Conservation (phyloP, 2,888 invertebrate genomes). For the Anoplius nigerrimus region DNA sequence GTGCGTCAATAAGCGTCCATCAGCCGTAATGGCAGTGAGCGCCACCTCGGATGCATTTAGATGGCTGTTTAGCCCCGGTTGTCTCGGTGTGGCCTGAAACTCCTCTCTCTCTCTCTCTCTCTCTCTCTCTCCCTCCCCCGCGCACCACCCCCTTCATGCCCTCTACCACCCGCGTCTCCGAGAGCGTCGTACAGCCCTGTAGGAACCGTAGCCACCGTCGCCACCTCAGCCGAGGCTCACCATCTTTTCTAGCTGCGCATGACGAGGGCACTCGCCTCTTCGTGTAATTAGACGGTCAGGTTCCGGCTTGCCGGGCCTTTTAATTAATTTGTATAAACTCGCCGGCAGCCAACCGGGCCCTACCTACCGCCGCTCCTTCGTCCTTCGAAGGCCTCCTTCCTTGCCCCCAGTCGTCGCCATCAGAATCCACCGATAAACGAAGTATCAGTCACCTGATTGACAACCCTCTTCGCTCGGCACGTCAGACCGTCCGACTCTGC, state of each 20-base stretch:
- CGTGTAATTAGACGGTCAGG: constrained; percentile 62
- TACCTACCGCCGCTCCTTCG: constrained; percentile 1
- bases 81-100: constrained; percentile 71
- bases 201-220: constrained; percentile 25
- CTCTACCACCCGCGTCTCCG: constrained; percentile 19
- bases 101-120: constrained; percentile 42
- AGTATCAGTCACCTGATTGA: too few relatives aligned
- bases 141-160: background rate
- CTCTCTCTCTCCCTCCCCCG: constrained; percentile 11
- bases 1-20: constrained; percentile 76
- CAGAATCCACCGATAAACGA: too few relatives aligned
- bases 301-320: constrained; percentile 57
- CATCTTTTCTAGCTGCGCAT: constrained; percentile 39
- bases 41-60: constrained; percentile 76
- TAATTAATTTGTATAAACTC: constrained; percentile 65
- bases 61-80: constrained; percentile 75
- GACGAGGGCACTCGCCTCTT: constrained; percentile 34
- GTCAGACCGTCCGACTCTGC: too few relatives aligned
- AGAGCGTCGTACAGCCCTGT: constrained; percentile 35
- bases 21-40: constrained; percentile 75
- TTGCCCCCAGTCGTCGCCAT: too few relatives aligned
- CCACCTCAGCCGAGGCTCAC: constrained; percentile 8
- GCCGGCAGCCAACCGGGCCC: constrained; percentile 5
- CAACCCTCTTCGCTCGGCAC: too few relatives aligned
- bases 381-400: too few relatives aligned